Percentiles rank a stretch among this genome's conserved stretches.
These are phyloP conservation scores for Callorhinus ursinus DNA, from an alignment of 2,113 vertebrate species.

Conservation along the genomic window DNA sequence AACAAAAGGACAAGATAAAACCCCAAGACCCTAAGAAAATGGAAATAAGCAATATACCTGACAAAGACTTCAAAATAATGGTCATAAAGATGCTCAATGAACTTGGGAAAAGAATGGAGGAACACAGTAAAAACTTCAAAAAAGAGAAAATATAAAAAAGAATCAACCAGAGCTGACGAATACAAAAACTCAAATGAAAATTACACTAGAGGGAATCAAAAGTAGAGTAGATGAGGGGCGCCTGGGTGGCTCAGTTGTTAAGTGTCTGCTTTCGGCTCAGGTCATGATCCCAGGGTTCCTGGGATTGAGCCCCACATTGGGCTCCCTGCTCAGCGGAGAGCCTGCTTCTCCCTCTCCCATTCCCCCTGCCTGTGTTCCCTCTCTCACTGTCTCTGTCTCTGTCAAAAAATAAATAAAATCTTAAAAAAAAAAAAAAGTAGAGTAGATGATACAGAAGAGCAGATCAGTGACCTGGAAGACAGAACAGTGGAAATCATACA, in stretches of 20 bases:
- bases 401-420: too few species aligned
- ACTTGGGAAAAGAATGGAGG: neutral
- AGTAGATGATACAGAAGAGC: neutral
- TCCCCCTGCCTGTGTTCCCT: too few species aligned
- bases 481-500: neutral
- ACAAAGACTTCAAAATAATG: neutral
- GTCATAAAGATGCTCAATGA: neutral
- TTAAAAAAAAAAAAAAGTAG: neutral
- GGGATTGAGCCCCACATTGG: too few species aligned
- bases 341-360: too few species aligned
- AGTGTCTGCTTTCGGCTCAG: too few species aligned
- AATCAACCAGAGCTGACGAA: neutral
- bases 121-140: neutral
- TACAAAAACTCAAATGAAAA: neutral
- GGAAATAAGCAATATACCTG: neutral
- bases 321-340: too few species aligned
- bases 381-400: too few species aligned
- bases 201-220: neutral
- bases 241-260: too few species aligned
- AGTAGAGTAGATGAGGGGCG: neutral
- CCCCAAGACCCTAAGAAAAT: neutral
- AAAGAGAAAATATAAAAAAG: neutral
- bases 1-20: neutral
- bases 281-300: too few species aligned
- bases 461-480: neutral